Conservation (phyloP, 2,888 invertebrate genomes). For the Boloria euphrosyne region DNA sequence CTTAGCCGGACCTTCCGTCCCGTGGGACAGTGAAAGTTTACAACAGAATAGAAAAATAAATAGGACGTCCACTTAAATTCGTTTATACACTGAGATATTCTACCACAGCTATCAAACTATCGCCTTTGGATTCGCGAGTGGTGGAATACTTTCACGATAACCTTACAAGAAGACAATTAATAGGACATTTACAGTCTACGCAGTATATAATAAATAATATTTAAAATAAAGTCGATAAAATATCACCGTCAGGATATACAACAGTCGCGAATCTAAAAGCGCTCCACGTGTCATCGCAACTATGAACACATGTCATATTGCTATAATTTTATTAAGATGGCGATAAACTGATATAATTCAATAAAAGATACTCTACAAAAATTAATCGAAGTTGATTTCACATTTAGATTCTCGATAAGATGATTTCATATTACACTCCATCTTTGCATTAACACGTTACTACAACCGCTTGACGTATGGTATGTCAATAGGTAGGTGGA, state of each 20-base stretch:
- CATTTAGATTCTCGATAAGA: not conserved
- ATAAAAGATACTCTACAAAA: not conserved
- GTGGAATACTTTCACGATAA: not conserved
- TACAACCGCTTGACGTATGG: constrained; percentile 2
- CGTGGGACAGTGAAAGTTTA: not conserved
- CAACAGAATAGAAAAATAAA: constrained; percentile 14
- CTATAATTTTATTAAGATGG: constrained; percentile 39
- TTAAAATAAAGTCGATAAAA: not conserved
- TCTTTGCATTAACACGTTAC: constrained; percentile 13
- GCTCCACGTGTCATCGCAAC: constrained; percentile 9
- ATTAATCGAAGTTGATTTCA: not conserved
- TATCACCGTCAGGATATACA: not conserved
- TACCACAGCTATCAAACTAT: not conserved
- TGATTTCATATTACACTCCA: constrained; percentile 4
- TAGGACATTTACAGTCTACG: constrained; percentile 1
- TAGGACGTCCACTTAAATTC: constrained; percentile 5
- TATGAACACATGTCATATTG: constrained; percentile 47
- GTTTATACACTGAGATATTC: constrained; percentile 2
- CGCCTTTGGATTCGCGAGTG: not conserved
- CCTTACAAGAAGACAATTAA: no score
- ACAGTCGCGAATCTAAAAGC: constrained; percentile 7
- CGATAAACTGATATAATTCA: not conserved
- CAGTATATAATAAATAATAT: not conserved
- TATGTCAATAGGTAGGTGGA: constrained; percentile 2
- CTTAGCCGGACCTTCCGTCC: not conserved